phyloP scores from a whole-genome alignment of 1,140 invertebrate species.

The Acyrthosiphon pisum region DNA sequence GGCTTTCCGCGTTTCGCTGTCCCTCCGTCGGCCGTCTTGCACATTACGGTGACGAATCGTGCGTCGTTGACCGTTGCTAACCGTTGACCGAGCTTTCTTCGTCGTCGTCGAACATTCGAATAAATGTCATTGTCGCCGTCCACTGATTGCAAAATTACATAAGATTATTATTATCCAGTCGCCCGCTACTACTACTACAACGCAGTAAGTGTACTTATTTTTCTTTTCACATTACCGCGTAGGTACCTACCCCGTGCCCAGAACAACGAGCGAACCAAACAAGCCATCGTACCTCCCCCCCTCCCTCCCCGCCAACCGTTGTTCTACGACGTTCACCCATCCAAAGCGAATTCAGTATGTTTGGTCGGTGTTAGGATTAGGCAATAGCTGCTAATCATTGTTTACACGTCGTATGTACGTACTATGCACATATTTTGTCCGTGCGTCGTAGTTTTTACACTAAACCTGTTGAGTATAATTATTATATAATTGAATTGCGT shows the following conservation, averaged over 20 bases:
- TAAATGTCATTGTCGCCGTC: slow-evolving; percentile 4
- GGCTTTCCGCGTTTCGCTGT: no score
- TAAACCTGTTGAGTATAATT: not conserved
- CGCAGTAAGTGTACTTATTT: not conserved
- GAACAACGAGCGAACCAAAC: no score
- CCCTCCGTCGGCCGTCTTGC: no score
- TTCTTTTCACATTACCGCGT: not conserved
- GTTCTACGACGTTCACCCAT: no score
- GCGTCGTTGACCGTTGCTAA: not conserved
- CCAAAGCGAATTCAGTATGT: no score
- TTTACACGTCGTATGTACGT: not conserved
- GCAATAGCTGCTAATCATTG: not conserved
- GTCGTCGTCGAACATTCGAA: not conserved
- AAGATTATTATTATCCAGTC: not conserved
- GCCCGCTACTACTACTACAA: not conserved
- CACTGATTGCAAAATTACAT: not conserved
- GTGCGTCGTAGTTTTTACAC: not conserved
- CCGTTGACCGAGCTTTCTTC: not conserved
- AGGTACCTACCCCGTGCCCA: no score
- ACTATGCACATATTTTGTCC: not conserved
- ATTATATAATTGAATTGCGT: not conserved
- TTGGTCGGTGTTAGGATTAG: no score
- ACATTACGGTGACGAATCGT: no score
- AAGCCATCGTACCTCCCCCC: no score
- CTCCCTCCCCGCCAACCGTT: not conserved